Conservation (phyloP, 2,797 vertebrate species). For the Pygocentrus nattereri region DNA sequence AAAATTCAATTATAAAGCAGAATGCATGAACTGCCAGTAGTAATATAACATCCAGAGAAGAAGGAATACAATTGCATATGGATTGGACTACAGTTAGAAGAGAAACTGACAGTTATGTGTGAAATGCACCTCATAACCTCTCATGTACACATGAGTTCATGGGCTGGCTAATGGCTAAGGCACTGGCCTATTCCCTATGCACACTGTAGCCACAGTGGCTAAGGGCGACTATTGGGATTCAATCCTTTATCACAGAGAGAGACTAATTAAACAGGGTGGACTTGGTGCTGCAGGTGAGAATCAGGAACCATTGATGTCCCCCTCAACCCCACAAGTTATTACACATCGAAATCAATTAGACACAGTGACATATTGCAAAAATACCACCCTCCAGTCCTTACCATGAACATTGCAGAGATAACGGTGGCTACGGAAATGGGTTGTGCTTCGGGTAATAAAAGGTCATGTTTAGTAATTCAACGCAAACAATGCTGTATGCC, state of each 20-base stretch:
- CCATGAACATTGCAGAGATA: conserved; percentile 36
- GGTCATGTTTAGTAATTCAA: not conserved
- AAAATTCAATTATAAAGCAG: conserved; percentile 41
- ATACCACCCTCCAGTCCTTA: conserved; percentile 21
- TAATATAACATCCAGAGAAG: not conserved
- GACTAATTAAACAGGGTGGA: conserved; percentile 52
- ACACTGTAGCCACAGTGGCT: conserved; percentile 6
- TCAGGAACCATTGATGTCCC: conserved; percentile 34
- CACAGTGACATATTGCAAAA: conserved; percentile 5
- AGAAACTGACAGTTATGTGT: conserved; percentile 31
- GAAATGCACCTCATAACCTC: conserved; percentile 41
- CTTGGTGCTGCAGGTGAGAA: conserved; percentile 42
- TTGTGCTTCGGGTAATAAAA: not conserved
- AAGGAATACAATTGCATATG: not conserved
- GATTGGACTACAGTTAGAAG: conserved; percentile 4
- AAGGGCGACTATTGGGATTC: conserved; percentile 24
- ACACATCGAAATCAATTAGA: conserved; percentile 44
- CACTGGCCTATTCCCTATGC: not conserved
- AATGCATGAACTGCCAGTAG: conserved; percentile 11
- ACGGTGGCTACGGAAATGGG: conserved; percentile 26
- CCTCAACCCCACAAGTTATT: conserved; percentile 26
- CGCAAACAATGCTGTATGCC: not conserved
- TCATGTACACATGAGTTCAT: not conserved
- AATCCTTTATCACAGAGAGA: conserved; percentile 37
- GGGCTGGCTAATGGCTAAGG: not conserved